Conservation (phyloP, 2,888 invertebrate genomes). For the Xylota segnis region DNA sequence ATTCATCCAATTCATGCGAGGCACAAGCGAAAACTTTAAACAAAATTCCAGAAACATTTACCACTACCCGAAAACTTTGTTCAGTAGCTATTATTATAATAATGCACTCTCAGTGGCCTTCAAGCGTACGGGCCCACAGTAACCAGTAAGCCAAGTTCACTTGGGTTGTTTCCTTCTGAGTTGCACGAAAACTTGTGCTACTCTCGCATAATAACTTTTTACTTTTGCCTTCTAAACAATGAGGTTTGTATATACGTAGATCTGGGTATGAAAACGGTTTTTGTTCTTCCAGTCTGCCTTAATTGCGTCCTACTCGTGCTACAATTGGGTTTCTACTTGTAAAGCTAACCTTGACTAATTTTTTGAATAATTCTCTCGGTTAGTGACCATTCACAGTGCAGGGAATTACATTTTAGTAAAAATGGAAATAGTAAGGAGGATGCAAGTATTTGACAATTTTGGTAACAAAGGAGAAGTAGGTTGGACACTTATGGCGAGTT, state of each 20-base stretch:
- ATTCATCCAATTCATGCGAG: not conserved
- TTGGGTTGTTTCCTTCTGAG: not conserved
- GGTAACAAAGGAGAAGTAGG: too few species aligned
- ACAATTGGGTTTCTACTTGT: not conserved
- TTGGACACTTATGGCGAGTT: too few species aligned
- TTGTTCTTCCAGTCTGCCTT: not conserved
- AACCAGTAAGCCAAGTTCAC: not conserved
- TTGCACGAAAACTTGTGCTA: not conserved
- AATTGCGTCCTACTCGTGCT: not conserved
- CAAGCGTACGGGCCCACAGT: not conserved
- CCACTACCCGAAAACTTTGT: not conserved
- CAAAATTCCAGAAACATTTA: constrained; percentile 1
- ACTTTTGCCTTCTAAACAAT: not conserved
- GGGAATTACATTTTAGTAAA: not conserved
- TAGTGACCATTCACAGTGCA: not conserved
- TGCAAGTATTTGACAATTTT: too few species aligned
- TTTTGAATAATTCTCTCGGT: not conserved
- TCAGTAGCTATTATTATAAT: not conserved
- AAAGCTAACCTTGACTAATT: not conserved
- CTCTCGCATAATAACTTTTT: not conserved
- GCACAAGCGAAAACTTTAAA: not conserved
- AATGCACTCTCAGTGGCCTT: not conserved
- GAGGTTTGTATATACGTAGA: not conserved
- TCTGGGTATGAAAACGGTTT: not conserved
- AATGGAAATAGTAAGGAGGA: too few species aligned